Evolutionary conservation across 1,140 invertebrate genomes (phyloP), one percentile per base, ranked within the genome.

Genomic region (Drosophila tristis): DNA sequence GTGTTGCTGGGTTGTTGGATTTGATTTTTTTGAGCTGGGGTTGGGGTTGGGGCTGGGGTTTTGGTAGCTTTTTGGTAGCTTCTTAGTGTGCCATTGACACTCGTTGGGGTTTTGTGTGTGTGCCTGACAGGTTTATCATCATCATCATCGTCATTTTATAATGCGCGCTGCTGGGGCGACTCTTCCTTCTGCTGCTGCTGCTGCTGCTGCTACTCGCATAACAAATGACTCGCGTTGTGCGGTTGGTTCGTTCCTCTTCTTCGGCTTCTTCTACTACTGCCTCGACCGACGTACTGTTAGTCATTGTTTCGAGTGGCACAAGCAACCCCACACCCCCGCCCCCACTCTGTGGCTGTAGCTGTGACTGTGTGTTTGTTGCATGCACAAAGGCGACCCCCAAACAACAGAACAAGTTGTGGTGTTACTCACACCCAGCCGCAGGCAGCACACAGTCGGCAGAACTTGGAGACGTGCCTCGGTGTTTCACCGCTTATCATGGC

Each of bases 61-160:
- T 61, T 16, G 11, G 50, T 39, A 44, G 63, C 42, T 44, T 43
- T 57, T 47, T 57, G 53, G 43, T 59, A 50, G 51, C 43, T 67
- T 23, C 59, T 61, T 55, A 67, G 44, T 67, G 54, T 75, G 65
- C 72, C 76, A 84, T 76, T 79, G 81, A 85, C 80, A 85, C 80
- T 79, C 64, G 74, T 51, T 57, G 58, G 6, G 57, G 54, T 31
- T 57, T 44, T 61, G 55, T 49, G 55, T 61, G 5, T 54, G 51
- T 45, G 67, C 44, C 39, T 75, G 80, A 85, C 80, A 78, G 81
- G 81, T 86, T 86, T 86, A 85, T 86, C 73, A 80, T 80, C 76
- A 70, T 75, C 67, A 80, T 80, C 75, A 68, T 75, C 58, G 50
- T 73, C 31, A 39, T 51, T 76, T 72, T 59, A 76, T 66, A 68